These are phyloP conservation scores for Scatophagus argus DNA, from an alignment of 2,113 vertebrate species.

Conservation along the genomic window DNA sequence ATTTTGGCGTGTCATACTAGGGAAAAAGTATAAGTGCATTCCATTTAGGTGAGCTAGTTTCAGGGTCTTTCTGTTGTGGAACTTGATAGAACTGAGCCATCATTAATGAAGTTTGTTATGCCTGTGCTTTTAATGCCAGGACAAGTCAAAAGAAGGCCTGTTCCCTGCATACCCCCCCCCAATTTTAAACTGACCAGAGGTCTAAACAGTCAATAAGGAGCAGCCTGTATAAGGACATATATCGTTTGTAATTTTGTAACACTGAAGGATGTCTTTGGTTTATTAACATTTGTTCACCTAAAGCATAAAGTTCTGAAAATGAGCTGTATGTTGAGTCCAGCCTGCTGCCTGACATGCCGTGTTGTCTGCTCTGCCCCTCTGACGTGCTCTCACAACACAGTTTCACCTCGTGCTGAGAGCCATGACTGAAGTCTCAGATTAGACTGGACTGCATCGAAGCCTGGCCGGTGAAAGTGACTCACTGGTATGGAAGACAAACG, in stretches of 20 bases:
- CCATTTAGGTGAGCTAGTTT: neutral
- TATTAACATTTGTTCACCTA: neutral
- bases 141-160: too few species aligned
- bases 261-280: neutral
- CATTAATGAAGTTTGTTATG: too few species aligned
- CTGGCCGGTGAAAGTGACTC: constrained; percentile 66
- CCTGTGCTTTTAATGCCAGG: too few species aligned
- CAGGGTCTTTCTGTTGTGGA: too few species aligned
- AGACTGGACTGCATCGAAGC: constrained; percentile 54
- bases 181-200: too few species aligned
- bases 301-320: neutral
- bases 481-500: constrained; percentile 58
- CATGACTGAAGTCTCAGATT: constrained; percentile 66
- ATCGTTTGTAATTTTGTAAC: neutral
- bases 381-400: too few species aligned
- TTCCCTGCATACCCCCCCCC: too few species aligned
- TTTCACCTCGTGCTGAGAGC: constrained; percentile 47
- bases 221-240: neutral
- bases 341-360: too few species aligned
- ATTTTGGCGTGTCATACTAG: neutral
- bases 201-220: too few species aligned
- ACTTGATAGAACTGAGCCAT: too few species aligned
- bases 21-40: neutral
- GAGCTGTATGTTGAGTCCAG: neutral
- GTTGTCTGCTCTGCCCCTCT: too few species aligned